Evolutionary conservation across 2,797 vertebrate species (phyloP).

Genomic region (Zenarchopterus dispar): DNA sequence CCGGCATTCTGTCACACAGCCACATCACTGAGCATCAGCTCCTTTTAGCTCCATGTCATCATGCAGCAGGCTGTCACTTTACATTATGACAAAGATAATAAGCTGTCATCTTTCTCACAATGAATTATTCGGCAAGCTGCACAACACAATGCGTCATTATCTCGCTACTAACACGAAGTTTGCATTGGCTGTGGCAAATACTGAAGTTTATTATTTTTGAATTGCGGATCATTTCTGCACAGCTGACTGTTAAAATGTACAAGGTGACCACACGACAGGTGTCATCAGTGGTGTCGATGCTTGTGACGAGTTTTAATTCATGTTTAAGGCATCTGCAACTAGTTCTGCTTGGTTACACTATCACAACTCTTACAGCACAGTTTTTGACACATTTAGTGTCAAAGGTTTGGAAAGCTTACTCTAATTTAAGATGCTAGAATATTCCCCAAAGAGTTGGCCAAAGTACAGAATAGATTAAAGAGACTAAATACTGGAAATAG

Average conservation of each 20-base stretch:
- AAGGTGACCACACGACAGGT: neutral
- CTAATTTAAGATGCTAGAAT: too few species aligned
- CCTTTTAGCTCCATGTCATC: slow-evolving; percentile 19
- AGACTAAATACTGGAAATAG: too few species aligned
- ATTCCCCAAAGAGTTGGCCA: too few species aligned
- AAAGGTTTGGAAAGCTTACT: too few species aligned
- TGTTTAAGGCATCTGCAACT: neutral
- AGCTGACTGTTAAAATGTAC: too few species aligned
- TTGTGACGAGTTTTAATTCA: neutral
- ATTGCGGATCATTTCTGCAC: too few species aligned
- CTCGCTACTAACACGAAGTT: neutral
- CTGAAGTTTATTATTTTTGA: neutral
- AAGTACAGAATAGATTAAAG: too few species aligned
- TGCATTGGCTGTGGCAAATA: neutral
- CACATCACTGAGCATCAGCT: slow-evolving; percentile 33
- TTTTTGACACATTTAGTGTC: too few species aligned
- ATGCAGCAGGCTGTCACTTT: slow-evolving; percentile 20
- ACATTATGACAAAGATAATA: slow-evolving; percentile 32
- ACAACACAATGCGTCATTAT: slow-evolving; percentile 4
- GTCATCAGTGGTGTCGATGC: neutral
- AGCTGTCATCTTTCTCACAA: neutral
- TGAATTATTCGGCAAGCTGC: slow-evolving; percentile 38
- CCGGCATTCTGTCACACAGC: slow-evolving; percentile 26
- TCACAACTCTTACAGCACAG: too few species aligned
- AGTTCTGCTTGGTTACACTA: too few species aligned